Evolutionary conservation across 2,797 vertebrate genomes (phyloP).

Genomic region (Sebastes hubbsi): DNA sequence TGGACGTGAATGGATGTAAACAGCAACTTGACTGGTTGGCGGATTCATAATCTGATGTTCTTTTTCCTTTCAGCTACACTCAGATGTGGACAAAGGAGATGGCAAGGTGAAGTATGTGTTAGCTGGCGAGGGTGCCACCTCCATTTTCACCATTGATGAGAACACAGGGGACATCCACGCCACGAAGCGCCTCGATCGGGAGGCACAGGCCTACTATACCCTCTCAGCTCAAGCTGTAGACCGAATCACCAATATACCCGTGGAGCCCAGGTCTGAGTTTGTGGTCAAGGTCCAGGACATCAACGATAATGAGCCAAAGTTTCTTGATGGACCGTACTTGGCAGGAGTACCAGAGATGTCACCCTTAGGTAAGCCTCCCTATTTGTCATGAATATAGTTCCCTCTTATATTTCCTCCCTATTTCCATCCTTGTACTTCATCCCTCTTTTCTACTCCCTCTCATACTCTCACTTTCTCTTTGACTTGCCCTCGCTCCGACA

Average conservation of each 20-base stretch:
- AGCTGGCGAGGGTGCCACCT: constrained; percentile 93
- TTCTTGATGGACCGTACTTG: constrained; percentile 93
- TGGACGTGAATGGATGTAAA: too few relatives aligned
- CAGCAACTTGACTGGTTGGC: too few relatives aligned
- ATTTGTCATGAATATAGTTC: not conserved
- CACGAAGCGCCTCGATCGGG: constrained; percentile 94
- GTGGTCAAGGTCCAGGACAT: constrained; percentile 98
- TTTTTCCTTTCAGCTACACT: constrained; percentile 88
- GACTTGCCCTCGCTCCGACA: constrained; percentile 31
- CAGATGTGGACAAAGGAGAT: constrained; percentile 96
- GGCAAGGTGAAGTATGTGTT: constrained; percentile 97
- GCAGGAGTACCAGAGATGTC: constrained; percentile 97
- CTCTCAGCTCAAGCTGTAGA: constrained; percentile 93
- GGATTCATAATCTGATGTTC: not conserved
- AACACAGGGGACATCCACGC: constrained; percentile 97
- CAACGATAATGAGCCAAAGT: constrained; percentile 97
- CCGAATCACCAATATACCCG: constrained; percentile 88
- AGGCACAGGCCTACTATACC: constrained; percentile 96
- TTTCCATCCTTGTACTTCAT: not conserved
- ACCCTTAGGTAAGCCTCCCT: constrained; percentile 86
- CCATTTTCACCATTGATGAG: constrained; percentile 98
- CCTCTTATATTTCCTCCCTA: not conserved
- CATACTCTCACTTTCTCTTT: constrained; percentile 33
- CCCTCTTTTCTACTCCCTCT: not conserved
- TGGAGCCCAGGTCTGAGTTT: constrained; percentile 93